Conservation (phyloP, 2,113 vertebrate species). For the Felis chaus region DNA sequence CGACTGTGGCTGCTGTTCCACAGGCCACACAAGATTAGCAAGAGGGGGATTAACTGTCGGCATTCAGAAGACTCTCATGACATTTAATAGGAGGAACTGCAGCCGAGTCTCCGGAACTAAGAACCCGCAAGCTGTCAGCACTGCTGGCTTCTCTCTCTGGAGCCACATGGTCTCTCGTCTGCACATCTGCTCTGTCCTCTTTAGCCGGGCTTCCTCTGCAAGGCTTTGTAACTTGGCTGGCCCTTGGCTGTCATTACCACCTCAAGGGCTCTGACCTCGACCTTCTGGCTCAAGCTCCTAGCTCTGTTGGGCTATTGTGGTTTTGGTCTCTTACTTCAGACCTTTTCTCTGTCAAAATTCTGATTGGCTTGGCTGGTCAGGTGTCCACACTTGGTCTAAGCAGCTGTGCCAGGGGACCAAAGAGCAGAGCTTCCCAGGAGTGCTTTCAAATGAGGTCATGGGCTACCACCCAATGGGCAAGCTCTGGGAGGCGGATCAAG, state of each 20-base stretch:
- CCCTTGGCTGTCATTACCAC: not conserved
- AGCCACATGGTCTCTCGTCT: not conserved
- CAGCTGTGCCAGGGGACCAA: not conserved
- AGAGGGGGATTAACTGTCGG: not conserved
- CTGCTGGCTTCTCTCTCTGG: not conserved
- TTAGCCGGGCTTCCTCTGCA: not conserved
- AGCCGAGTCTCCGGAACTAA: not conserved
- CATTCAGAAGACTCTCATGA: not conserved
- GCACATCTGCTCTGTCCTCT: not conserved
- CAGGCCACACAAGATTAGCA: not conserved
- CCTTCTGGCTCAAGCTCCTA: not conserved
- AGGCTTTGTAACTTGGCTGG: not conserved
- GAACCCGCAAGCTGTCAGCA: not conserved
- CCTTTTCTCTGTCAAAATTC: not conserved
- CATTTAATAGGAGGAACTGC: not conserved
- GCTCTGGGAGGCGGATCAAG: fast-evolving
- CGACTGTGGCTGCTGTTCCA: not conserved
- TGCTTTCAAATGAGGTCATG: not conserved
- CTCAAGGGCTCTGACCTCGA: not conserved
- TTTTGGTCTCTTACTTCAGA: not conserved
- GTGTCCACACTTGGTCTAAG: not conserved
- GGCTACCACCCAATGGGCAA: not conserved
- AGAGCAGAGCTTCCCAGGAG: not conserved
- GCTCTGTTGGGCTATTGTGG: not conserved
- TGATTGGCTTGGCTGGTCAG: not conserved